Base-by-base conservation (phyloP, 2,797 vertebrate genomes). In the Alauda arvensis region DNA sequence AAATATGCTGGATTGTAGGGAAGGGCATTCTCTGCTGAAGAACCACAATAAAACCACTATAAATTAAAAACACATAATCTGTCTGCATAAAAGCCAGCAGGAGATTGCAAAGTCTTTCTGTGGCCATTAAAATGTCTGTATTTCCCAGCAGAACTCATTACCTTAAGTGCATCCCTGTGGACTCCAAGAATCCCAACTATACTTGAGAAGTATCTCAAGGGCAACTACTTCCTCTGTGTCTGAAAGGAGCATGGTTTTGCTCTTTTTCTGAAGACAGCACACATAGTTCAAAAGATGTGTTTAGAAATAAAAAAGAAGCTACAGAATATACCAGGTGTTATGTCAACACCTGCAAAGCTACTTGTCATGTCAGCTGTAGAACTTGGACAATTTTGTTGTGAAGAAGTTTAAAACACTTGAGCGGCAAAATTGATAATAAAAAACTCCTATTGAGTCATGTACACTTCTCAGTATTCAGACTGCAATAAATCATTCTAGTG, bases 31-130 rank as follows among this genome's bases (percentile, higher is more conserved):
- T 62, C 28, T 92, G 15, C 56, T 79, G 37, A 79, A 81, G 46
- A 90, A 52, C 23, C 19, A 53, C 29, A 48, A 9, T 67, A 86
- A 85, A 74, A 40, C 18, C 37, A 51, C 34, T 77, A 12, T 29
- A 83, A 91, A 87, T 75, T 88, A 52, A 87, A 89, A 91, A 12
- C 16, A 37, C 51, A 75, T 62, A 12, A 68, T 86, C 55, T 89
- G 25, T 37, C 31, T 68, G 31, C 24, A 39, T 51, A 53, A 83
- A 86, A 91, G 9, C 6, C 18, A 39, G 17, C 24, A 31, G 37
- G 55, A 65, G 12, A 29, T 72, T 74, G 37, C 20, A 89, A 76
- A 67, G 9, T 12, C 31, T 70, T 89, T 84, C 68, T 65, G 21
- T 24, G 14, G 12, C 10, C 14, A 10, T 84, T 92, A 85, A 77